Evolutionary conservation across 2,797 vertebrate species (phyloP), one percentile per base, ranked within the genome.

Genomic region (Periparus ater): DNA sequence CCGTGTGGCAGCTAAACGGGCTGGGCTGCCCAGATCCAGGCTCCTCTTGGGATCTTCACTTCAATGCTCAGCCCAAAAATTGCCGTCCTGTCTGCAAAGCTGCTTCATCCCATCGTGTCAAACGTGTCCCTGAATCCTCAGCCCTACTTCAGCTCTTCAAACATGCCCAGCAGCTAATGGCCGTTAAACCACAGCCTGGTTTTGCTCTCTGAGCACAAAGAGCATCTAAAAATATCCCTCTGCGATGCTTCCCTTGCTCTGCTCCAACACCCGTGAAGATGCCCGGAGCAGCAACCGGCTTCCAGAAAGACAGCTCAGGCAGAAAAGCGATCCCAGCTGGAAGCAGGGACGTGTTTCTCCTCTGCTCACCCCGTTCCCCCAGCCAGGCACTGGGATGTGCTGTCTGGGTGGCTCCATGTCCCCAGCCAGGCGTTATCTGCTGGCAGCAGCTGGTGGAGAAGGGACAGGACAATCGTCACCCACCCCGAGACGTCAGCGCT

Each of bases 221-320:
- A 80, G 27, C 48, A 57, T 34, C 92, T 77, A 74, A 94, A 95
- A 96, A 88, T 67, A 80, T 55, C 76, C 36, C 40, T 25, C n/a
- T 58, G 34, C 0, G 0, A 50, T 0, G 7, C 51, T 62, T 57
- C 25, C 36, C 75, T 47, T 36, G 62, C 67, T 67, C 65, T 0
- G 1, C 68, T 91, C 57, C 73, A 20, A 65, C 66, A 48, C 23
- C 61, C 1, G 2, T 42, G 74, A 76, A 82, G 75, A 76, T 17
- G 32, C 51, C 57, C 0, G 0, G 47, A 62, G 50, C 76, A 50
- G 58, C 0, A 0, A 17, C 25, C 3, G 0, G n/a, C 26, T 78
- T 38, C 55, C 65, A 71, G 58, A 21, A 25, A 25, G 16, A 3
- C 4, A 85, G 57, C 23, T 44, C 66, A 61, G 58, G 17, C 14